These are phyloP conservation scores for Graptemys geographica DNA, from an alignment of 2,797 vertebrate species.

Conservation along the genomic window DNA sequence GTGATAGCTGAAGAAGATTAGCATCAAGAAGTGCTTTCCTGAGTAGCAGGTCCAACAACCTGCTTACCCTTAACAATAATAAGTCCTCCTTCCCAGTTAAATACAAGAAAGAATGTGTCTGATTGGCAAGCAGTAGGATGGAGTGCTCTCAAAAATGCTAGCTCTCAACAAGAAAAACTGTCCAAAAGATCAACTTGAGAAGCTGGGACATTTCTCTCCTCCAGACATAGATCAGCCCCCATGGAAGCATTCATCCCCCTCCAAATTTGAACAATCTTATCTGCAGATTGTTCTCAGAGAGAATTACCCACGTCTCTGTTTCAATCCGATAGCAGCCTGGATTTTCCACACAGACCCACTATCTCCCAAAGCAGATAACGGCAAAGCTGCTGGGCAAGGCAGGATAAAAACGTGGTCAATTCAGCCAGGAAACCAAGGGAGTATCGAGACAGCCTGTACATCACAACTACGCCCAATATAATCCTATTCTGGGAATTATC, in stretches of 20 bases:
- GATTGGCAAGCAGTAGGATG: not conserved
- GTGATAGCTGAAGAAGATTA: not conserved
- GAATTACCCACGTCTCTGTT: constrained; percentile 67
- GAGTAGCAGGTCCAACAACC: not conserved
- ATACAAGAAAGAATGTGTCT: not conserved
- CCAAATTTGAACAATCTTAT: constrained; percentile 55
- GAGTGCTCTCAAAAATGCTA: not conserved
- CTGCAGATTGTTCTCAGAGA: constrained; percentile 57
- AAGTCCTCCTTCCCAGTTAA: not conserved
- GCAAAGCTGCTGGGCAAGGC: constrained; percentile 69
- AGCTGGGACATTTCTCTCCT: not conserved
- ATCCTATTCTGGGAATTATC: constrained; percentile 63
- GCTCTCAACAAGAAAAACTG: not conserved
- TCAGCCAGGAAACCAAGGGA: constrained; percentile 72
- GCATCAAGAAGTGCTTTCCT: not conserved
- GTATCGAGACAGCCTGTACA: constrained; percentile 50
- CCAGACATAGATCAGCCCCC: not conserved
- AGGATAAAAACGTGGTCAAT: constrained; percentile 44
- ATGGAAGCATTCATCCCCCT: constrained; percentile 33
- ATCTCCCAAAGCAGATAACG: constrained; percentile 70
- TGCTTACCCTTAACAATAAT: not conserved
- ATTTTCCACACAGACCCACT: constrained; percentile 71
- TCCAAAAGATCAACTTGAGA: not conserved
- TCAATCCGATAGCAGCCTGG: constrained; percentile 62
- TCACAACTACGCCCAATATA: constrained; percentile 48